Base-by-base conservation (phyloP, 2,888 invertebrate species). In the Tenthredo mesomela region DNA sequence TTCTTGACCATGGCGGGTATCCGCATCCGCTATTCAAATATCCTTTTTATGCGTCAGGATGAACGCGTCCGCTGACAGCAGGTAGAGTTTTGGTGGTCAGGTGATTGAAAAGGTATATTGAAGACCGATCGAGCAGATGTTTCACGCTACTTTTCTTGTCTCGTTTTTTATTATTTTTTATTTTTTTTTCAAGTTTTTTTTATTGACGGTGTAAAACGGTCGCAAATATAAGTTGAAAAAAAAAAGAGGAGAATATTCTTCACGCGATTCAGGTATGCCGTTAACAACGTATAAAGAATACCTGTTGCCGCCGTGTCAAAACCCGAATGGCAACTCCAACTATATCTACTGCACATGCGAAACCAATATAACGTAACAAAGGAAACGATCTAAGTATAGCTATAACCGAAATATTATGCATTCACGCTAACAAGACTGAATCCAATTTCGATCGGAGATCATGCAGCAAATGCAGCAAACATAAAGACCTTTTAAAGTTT, bases 101-200 rank as follows among this genome's bases (percentile, higher is more conserved):
- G 21, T 29, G 78, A 78, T 78, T 58, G 54, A 54, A 78, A 58
- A 58, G 78, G 50, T 78, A 21, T 50, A 21, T 50, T 4, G 47
- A 40, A 15, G 25, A 43, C 47, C 40, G 21, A 73, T 73, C 40
- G 43, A 25, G 25, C 47, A 75, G 75, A n/a, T 75, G 40, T 40
- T 40, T 18, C 54, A 5, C 33, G 18, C 33, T 54, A 75, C 75
- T 77, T 82, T 84, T 85, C 78, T 82, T 70, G 61, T 85, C 75
- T 40, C 40, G 37, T 40, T 84, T 83, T 78, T 54, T 47, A 25
- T 78, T n/a, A 25, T 25, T 3, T 40, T 84, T 83, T 78, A 43
- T 47, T 37, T 78, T n/a, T 61, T 25, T 3, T 61, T n/a, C 21
- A n/a, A n/a, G n/a, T 61, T 61, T 10, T 10, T 61, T 61, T 25